These are phyloP conservation scores for Caerostris extrusa DNA, from an alignment of 1,140 invertebrate species.

Conservation along the genomic window DNA sequence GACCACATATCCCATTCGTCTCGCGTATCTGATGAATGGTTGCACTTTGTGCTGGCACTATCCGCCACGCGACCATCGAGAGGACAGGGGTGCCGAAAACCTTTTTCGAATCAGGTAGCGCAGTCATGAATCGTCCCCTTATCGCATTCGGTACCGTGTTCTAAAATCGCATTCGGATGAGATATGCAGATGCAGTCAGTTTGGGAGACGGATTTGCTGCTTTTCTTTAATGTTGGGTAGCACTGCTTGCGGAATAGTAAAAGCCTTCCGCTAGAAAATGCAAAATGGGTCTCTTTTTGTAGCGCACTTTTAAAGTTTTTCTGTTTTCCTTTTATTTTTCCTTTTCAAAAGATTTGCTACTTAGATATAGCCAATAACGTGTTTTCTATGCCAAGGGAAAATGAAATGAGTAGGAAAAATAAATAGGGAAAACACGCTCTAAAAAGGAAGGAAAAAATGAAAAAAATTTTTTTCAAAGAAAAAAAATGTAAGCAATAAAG, in stretches of 20 bases:
- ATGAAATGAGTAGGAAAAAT: background rate
- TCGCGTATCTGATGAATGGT: conserved; percentile 37
- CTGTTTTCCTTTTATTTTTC: background rate
- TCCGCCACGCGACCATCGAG: background rate
- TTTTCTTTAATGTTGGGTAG: background rate
- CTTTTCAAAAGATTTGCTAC: background rate
- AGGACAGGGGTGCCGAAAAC: conserved; percentile 2
- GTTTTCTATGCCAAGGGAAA: background rate
- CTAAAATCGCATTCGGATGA: conserved; percentile 48
- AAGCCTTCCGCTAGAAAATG: background rate
- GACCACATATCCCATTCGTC: conserved; percentile 36
- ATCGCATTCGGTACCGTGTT: background rate
- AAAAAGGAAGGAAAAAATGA: background rate
- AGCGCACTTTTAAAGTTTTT: background rate
- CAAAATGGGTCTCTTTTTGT: background rate
- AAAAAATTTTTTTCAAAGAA: background rate
- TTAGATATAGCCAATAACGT: background rate
- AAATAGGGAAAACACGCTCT: background rate
- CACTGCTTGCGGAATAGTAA: background rate
- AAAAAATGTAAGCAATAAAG: no score
- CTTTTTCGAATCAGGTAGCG: conserved; percentile 50
- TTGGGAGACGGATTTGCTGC: background rate
- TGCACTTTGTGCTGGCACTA: conserved; percentile 53
- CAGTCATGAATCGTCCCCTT: conserved; percentile 47
- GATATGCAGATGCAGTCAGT: conserved; percentile 51